Base-by-base conservation (phyloP, 2,888 invertebrate genomes). In the Nasonia oneida region DNA sequence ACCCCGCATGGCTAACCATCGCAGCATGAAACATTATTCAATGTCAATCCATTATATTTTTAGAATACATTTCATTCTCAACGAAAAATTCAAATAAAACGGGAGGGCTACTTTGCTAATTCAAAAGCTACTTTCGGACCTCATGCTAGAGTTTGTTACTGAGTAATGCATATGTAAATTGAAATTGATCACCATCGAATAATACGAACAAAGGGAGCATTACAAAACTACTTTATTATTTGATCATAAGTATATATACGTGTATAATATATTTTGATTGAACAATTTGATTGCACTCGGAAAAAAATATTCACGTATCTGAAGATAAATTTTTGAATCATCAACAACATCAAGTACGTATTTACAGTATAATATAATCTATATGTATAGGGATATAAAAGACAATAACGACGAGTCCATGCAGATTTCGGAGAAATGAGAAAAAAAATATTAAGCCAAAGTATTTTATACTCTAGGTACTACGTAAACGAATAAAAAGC, bases 1-100 rank as follows among this genome's bases (percentile, higher is more conserved):
- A 95, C 95, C 94, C 94, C 94, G 93, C 94, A 94, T 89, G 94
- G 94, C 95, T 95, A 93, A 90, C 92, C 91, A 92, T 90, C 85
- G 90, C 89, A 89, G 89, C 89, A 88, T 90, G 89, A 89, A 90
- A 94, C 92, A 94, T 92, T 91, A 91, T 93, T 92, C 90, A 92
- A 91, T 86, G 89, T 92, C 86, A 92, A 92, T 92, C 90, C 86
- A 91, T 92, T 92, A 91, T 89, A 88, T 89, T 89, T 89, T 88
- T 88, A 89, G 79, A 89, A 83, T 83, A 71, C 37, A 83, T 86
- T 85, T 42, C n/a, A 86, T 84, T 82, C 23, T 47, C 23, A 81
- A 39, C 42, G 83, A 77, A 37, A 37, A 37, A 47, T 42, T 33
- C 23, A 78, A 84, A 85, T 57, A 61, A 84, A 64, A 75, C 18